Percentiles rank a stretch among this genome's conserved stretches.
Conservation (phyloP, 1,140 invertebrate species). For the Drosophila kepulauana region DNA sequence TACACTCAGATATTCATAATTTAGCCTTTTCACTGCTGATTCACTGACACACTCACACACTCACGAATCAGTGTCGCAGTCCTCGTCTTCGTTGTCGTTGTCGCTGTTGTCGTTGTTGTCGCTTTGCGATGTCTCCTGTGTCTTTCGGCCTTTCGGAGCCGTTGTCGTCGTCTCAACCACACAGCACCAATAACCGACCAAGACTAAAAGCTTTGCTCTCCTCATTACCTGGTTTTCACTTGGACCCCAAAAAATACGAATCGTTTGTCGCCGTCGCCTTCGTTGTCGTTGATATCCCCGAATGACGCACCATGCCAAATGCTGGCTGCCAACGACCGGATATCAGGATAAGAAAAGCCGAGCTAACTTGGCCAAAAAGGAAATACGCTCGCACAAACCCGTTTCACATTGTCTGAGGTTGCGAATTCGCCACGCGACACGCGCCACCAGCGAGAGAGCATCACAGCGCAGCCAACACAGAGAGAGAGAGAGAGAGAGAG, state of each 20-base stretch:
- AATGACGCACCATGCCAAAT: slow-evolving; percentile 25
- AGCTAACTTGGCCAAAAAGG: slow-evolving; percentile 48
- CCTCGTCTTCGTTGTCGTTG: slow-evolving; percentile 25
- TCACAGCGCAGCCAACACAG: slow-evolving; percentile 2
- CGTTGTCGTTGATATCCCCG: neutral
- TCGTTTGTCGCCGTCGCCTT: neutral
- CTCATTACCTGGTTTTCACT: slow-evolving; percentile 82
- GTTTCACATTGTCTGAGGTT: slow-evolving; percentile 74
- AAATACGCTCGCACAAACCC: slow-evolving; percentile 60
- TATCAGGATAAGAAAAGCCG: slow-evolving; percentile 67
- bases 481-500: slow-evolving; percentile 1
- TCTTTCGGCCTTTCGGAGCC: slow-evolving; percentile 47
- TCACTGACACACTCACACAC: slow-evolving; percentile 33
- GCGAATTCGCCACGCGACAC: slow-evolving; percentile 12
- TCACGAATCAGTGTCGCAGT: slow-evolving; percentile 24
- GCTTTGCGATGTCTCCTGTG: slow-evolving; percentile 10
- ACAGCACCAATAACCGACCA: slow-evolving; percentile 82
- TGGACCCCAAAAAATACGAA: slow-evolving; percentile 27
- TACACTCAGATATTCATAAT: slow-evolving; percentile 64
- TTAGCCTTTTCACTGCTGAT: slow-evolving; percentile 53
- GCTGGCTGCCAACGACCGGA: slow-evolving; percentile 60
- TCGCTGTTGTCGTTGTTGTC: slow-evolving; percentile 24
- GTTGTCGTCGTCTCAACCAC: slow-evolving; percentile 72
- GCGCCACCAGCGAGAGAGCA: neutral
- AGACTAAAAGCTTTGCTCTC: slow-evolving; percentile 82